These are phyloP conservation scores for Serinus canaria DNA, from an alignment of 2,113 vertebrate species.

Conservation along the genomic window DNA sequence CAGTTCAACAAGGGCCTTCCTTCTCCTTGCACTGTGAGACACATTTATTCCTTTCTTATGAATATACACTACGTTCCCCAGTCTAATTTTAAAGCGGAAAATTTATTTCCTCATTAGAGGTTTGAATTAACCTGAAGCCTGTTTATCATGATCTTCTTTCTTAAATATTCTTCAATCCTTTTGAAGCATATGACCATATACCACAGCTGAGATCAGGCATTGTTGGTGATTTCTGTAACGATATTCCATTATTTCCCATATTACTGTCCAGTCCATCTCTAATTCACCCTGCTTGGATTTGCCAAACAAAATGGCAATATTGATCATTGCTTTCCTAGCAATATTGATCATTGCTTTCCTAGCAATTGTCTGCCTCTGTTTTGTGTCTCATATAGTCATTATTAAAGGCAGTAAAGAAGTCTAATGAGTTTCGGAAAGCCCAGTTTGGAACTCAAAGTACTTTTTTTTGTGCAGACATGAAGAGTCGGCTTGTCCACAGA, in stretches of 20 bases:
- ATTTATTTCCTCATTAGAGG: neutral
- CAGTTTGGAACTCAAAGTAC: accelerated
- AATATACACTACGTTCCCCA: neutral
- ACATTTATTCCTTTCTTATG: neutral
- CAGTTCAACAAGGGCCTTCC: neutral
- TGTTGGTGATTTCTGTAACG: neutral
- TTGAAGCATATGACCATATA: neutral
- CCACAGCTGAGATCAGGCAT: neutral
- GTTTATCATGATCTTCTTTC: neutral
- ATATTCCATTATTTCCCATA: neutral
- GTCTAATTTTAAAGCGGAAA: neutral
- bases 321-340: neutral
- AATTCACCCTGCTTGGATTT: neutral
- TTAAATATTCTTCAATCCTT: neutral
- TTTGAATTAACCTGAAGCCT: neutral
- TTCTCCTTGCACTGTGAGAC: neutral
- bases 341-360: neutral
- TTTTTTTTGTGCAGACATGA: neutral
- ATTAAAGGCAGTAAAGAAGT: neutral
- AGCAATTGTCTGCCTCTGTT: neutral
- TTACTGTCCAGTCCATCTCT: neutral
- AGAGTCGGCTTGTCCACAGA: neutral
- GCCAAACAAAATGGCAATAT: neutral
- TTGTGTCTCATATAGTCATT: neutral
- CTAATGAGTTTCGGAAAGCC: neutral